phyloP scores from a whole-genome alignment of 2,888 invertebrate species.

The Leucoma salicis region DNA sequence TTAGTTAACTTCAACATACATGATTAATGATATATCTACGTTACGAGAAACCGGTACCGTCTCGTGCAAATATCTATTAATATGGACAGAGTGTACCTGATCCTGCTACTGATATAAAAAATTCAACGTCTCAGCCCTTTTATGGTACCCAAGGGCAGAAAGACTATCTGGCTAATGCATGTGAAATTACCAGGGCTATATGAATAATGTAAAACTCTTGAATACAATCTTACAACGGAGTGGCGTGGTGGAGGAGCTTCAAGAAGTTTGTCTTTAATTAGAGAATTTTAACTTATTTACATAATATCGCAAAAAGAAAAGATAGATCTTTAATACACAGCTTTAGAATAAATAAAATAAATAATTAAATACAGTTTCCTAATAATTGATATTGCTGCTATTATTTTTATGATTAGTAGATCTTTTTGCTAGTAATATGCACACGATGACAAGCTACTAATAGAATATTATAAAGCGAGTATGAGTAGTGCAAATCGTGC shows the following conservation, averaged over 20 bases:
- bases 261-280: too few species aligned
- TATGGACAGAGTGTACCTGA: constrained; percentile 4
- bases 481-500: constrained; percentile 44
- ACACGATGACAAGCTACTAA: constrained; percentile 26
- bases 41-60: too few species aligned
- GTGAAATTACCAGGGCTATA: constrained; percentile 8
- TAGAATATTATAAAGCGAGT: constrained; percentile 47
- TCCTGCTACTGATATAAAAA: constrained; percentile 21
- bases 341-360: too few species aligned
- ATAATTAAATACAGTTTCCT: too few species aligned
- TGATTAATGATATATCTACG: neutral
- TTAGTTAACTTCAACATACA: neutral
- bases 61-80: constrained; percentile 13
- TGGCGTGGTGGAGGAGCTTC: too few species aligned
- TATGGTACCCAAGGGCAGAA: constrained; percentile 17
- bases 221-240: constrained; percentile 15
- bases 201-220: constrained; percentile 21
- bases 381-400: too few species aligned
- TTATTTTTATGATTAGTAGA: too few species aligned
- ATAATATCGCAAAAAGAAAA: too few species aligned
- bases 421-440: constrained; percentile 11
- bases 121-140: constrained; percentile 24
- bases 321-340: too few species aligned
- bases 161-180: constrained; percentile 4
- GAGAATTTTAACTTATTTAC: too few species aligned